Evolutionary conservation across 2,888 invertebrate species (phyloP).

Genomic region (Aphodius granarius): DNA sequence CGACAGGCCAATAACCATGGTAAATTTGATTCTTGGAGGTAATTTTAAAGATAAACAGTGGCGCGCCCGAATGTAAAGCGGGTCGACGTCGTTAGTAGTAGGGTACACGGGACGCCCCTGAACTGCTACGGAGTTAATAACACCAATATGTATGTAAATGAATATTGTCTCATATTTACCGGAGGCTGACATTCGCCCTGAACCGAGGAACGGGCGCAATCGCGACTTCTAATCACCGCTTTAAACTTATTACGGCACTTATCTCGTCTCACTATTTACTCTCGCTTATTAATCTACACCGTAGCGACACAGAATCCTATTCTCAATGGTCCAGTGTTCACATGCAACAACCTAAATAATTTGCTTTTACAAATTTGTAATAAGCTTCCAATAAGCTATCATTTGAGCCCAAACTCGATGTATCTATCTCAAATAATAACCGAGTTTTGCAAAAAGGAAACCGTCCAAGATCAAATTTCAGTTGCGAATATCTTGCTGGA

Average conservation of each 20-base stretch:
- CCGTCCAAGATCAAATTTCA: too few relatives aligned
- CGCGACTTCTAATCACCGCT: constrained; percentile 37
- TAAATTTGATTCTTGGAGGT: neutral
- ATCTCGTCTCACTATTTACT: neutral
- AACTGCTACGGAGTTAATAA: constrained; percentile 35
- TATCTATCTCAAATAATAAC: too few relatives aligned
- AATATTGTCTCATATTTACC: constrained; percentile 42
- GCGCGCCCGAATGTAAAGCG: neutral
- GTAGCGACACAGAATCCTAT: neutral
- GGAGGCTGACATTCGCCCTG: constrained; percentile 29
- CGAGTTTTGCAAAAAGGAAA: too few relatives aligned
- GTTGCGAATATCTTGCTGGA: too few relatives aligned
- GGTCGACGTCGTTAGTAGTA: neutral
- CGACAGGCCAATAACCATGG: neutral
- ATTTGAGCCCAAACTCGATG: too few relatives aligned
- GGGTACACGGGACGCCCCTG: constrained; percentile 5
- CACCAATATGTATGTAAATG: constrained; percentile 47
- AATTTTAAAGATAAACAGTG: neutral
- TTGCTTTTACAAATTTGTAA: too few relatives aligned
- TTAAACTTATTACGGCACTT: constrained; percentile 3
- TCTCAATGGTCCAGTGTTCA: neutral
- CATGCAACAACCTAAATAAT: too few relatives aligned
- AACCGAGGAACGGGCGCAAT: neutral
- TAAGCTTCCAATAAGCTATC: too few relatives aligned
- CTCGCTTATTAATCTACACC: neutral